Evolutionary conservation across 2,113 vertebrate genomes (phyloP).

Genomic region (Gambusia affinis): DNA sequence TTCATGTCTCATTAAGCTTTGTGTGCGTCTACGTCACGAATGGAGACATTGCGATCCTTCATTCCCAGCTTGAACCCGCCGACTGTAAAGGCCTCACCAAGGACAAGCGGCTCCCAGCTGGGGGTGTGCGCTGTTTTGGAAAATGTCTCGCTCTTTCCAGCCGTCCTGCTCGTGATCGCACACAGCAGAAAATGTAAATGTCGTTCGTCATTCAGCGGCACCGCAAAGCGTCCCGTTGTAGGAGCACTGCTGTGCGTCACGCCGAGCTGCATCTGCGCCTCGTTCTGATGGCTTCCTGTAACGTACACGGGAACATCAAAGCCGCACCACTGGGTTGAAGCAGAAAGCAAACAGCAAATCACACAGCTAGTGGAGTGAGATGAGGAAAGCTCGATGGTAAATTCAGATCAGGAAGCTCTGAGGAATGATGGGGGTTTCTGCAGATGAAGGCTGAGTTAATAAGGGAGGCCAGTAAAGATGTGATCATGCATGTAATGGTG

Average conservation of each 20-base stretch:
- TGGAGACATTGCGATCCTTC: conserved; percentile 1
- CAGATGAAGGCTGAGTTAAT: conserved; percentile 48
- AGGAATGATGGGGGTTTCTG: conserved; percentile 51
- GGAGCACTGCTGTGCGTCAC: background rate
- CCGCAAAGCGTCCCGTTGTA: background rate
- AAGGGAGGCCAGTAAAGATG: conserved; percentile 20
- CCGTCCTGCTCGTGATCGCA: background rate
- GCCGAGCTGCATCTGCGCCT: background rate
- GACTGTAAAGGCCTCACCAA: conserved; percentile 6
- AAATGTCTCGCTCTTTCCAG: background rate
- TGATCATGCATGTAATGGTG: conserved; percentile 28
- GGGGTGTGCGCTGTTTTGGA: conserved; percentile 11
- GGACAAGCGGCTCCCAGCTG: conserved; percentile 12
- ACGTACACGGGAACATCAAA: background rate
- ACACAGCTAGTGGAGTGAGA: background rate
- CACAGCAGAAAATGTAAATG: background rate
- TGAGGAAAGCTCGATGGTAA: conserved; percentile 3
- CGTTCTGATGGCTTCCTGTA: background rate
- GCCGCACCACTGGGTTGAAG: background rate
- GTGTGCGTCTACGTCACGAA: background rate
- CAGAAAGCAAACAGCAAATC: conserved; percentile 31
- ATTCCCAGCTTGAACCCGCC: conserved; percentile 13
- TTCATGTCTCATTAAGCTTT: background rate
- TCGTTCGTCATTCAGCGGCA: background rate
- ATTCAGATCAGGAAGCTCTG: conserved; percentile 20